A percentile compares a stretch with the other conserved stretches of the same genome.
These are phyloP conservation scores for Diadumene lineata DNA, from an alignment of 92 coral and sea anemone species.

Conservation along the genomic window DNA sequence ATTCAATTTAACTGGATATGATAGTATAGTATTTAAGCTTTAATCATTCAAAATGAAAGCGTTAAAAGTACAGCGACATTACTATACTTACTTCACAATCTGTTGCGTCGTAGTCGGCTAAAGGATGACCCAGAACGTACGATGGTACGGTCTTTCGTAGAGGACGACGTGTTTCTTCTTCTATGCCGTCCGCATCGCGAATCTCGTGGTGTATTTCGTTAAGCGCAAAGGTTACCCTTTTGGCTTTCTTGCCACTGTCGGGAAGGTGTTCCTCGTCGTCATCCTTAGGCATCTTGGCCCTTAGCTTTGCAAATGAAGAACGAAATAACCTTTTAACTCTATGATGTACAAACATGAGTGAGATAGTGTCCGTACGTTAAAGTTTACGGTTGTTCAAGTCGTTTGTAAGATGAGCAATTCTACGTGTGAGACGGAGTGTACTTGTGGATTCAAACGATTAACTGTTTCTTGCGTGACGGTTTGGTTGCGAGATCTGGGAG, in stretches of 20 bases:
- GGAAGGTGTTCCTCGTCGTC: constrained; percentile 15
- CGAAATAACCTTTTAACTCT: constrained; percentile 3
- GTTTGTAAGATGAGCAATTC: too few relatives aligned
- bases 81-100: constrained; percentile 46
- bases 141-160: constrained; percentile 47
- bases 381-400: not conserved
- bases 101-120: constrained; percentile 76
- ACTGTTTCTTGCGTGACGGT: constrained; percentile 17
- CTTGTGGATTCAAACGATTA: constrained; percentile 1
- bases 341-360: constrained; percentile 14
- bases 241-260: not conserved
- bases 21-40: too few relatives aligned
- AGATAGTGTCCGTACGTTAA: too few relatives aligned
- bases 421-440: too few relatives aligned
- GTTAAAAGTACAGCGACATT: not conserved
- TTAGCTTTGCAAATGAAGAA: constrained; percentile 32
- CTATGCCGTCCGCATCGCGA: not conserved
- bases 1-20: not conserved
- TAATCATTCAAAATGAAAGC: not conserved
- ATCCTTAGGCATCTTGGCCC: constrained; percentile 52
- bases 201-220: constrained; percentile 21
- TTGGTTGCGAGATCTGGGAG: not conserved
- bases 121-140: constrained; percentile 64
- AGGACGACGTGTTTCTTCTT: not conserved
- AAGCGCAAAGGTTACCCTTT: constrained; percentile 30